phyloP scores from a whole-genome alignment of 2,113 vertebrate species.

The Heterochromis multidens region DNA sequence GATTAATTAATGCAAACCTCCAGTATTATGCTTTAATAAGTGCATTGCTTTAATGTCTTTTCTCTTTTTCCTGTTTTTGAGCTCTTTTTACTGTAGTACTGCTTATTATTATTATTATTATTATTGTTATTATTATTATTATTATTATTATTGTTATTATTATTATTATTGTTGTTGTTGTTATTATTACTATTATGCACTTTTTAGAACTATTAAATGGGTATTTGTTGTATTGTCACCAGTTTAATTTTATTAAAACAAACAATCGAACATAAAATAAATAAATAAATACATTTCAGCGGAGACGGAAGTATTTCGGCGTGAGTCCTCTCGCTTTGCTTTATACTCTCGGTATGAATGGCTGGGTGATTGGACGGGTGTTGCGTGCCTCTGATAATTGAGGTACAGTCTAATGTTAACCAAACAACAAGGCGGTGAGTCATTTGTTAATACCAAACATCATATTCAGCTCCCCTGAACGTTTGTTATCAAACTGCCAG shows the following conservation, averaged over 20 bases:
- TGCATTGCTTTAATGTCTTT: not conserved
- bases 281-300: accelerated
- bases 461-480: not conserved
- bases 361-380: constrained; percentile 2
- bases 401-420: not conserved
- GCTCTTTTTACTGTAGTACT: not conserved
- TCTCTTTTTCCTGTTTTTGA: not conserved
- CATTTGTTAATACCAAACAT: not conserved
- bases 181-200: too few species aligned
- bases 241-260: too few species aligned
- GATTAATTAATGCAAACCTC: too few species aligned
- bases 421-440: not conserved
- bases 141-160: not conserved
- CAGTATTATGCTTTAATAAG: not conserved
- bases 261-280: too few species aligned
- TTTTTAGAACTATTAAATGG: not conserved
- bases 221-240: not conserved
- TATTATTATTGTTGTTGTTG: not conserved
- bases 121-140: not conserved
- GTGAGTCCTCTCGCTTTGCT: not conserved
- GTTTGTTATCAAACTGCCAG: accelerated
- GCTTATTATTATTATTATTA: not conserved
- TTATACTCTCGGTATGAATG: not conserved
- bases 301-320: constrained; percentile 4
- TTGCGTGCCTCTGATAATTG: not conserved